A percentile compares a stretch with the other conserved stretches of the same genome.
These are phyloP conservation scores for Drosophila mauritiana DNA, from an alignment of 1,140 invertebrate genomes.

Conservation along the genomic window DNA sequence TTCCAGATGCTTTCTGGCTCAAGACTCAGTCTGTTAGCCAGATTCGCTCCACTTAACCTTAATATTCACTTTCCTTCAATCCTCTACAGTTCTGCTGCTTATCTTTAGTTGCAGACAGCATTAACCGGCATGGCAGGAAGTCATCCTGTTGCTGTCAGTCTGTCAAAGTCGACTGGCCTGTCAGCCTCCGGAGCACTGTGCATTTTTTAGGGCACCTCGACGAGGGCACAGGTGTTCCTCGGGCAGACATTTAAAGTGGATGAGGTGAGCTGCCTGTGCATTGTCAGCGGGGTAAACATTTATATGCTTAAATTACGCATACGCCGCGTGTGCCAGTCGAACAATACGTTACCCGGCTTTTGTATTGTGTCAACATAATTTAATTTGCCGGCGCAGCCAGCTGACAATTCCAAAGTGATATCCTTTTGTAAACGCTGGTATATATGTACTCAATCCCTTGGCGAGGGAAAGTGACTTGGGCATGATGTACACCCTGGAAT, in stretches of 20 bases:
- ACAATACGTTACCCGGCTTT: constrained; percentile 33
- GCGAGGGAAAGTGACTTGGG: constrained; percentile 1
- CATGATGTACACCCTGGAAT: constrained; percentile 4
- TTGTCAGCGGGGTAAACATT: constrained; percentile 38
- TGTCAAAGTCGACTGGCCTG: constrained; percentile 30
- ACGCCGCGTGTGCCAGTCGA: constrained; percentile 32
- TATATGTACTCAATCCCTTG: constrained; percentile 1
- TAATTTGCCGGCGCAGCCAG: constrained; percentile 37
- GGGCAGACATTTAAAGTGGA: constrained; percentile 7
- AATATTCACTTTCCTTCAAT: constrained; percentile 9
- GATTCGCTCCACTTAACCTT: neutral
- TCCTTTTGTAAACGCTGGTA: constrained; percentile 9
- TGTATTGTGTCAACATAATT: constrained; percentile 51
- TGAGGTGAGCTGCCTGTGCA: constrained; percentile 21
- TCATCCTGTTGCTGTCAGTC: constrained; percentile 15
- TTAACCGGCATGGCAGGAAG: constrained; percentile 22
- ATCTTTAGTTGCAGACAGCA: constrained; percentile 19
- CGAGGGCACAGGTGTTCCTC: constrained; percentile 8
- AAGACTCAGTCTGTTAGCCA: neutral
- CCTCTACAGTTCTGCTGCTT: neutral
- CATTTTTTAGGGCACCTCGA: constrained; percentile 16
- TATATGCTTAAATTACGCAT: constrained; percentile 55
- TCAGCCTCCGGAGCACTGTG: constrained; percentile 11
- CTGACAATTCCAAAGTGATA: constrained; percentile 41
- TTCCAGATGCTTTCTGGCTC: neutral